Conservation (phyloP, 2,888 invertebrate genomes). For the Oeneis ivallda region DNA sequence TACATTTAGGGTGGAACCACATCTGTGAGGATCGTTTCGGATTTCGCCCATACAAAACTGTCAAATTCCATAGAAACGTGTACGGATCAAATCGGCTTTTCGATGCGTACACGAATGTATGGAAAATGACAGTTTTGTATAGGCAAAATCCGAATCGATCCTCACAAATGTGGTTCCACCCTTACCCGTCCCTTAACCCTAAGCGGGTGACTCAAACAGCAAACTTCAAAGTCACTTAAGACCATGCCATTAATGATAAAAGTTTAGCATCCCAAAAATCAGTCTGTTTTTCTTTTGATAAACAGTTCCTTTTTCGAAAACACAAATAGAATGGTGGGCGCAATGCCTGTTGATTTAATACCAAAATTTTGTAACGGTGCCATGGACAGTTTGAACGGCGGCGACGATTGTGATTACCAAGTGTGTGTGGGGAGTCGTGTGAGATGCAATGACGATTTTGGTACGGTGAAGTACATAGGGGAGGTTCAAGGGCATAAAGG, state of each 20-base stretch:
- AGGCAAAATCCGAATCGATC: too few relatives aligned
- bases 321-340: slow-evolving; percentile 78
- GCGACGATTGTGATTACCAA: slow-evolving; percentile 69
- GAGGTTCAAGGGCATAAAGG: slow-evolving; percentile 86
- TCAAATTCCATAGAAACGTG: too few relatives aligned
- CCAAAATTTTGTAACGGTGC: slow-evolving; percentile 79
- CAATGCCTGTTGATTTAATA: slow-evolving; percentile 79
- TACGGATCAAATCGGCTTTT: too few relatives aligned
- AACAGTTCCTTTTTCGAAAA: slow-evolving; percentile 76
- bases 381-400: slow-evolving; percentile 77
- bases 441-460: slow-evolving; percentile 70
- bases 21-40: too few relatives aligned
- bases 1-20: too few relatives aligned
- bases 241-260: too few relatives aligned
- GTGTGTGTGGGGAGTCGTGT: slow-evolving; percentile 74
- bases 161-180: too few relatives aligned
- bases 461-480: slow-evolving; percentile 88
- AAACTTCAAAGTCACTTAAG: too few relatives aligned
- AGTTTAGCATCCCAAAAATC: slow-evolving; percentile 55
- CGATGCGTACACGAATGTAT: too few relatives aligned
- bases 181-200: too few relatives aligned
- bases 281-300: slow-evolving; percentile 72
- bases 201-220: not conserved
- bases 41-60: too few relatives aligned
- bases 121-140: too few relatives aligned